Conservation (phyloP, 2,797 vertebrate genomes). For the Balearica regulorum region DNA sequence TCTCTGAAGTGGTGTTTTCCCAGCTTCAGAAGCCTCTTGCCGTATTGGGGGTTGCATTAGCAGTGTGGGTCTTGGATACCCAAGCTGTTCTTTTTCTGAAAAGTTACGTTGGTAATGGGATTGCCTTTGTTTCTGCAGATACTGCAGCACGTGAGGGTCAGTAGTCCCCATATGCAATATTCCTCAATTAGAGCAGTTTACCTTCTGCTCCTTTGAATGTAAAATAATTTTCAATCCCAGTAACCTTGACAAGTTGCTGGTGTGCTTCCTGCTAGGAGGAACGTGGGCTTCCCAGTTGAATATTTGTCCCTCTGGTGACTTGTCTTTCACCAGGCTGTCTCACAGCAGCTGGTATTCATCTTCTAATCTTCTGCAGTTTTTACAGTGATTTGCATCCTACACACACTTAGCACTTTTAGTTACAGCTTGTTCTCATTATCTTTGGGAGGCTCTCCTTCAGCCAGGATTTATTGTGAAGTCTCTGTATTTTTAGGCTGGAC, state of each 20-base stretch:
- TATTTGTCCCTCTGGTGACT: neutral
- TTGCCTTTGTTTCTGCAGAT: neutral
- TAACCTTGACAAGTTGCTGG: neutral
- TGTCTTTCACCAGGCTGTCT: neutral
- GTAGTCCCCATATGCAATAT: neutral
- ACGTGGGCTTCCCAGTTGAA: neutral
- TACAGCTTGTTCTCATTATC: conserved; percentile 65
- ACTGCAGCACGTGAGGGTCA: neutral
- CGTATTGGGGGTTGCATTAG: neutral
- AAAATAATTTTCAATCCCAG: neutral
- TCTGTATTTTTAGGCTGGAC: conserved; percentile 73
- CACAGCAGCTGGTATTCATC: conserved; percentile 34
- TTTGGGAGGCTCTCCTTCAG: conserved; percentile 56
- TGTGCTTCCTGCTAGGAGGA: neutral
- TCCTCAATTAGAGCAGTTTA: neutral
- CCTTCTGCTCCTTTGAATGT: neutral
- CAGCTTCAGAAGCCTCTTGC: neutral
- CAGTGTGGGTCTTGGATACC: neutral
- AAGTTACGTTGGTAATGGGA: neutral
- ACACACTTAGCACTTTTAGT: conserved; percentile 26
- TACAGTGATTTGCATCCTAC: conserved; percentile 43
- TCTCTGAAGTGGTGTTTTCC: neutral
- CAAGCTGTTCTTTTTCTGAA: neutral
- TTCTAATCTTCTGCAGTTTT: conserved; percentile 44
- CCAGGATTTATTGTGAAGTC: conserved; percentile 69